Conservation (phyloP, 2,113 vertebrate genomes). For the Cebidichthys violaceus region DNA sequence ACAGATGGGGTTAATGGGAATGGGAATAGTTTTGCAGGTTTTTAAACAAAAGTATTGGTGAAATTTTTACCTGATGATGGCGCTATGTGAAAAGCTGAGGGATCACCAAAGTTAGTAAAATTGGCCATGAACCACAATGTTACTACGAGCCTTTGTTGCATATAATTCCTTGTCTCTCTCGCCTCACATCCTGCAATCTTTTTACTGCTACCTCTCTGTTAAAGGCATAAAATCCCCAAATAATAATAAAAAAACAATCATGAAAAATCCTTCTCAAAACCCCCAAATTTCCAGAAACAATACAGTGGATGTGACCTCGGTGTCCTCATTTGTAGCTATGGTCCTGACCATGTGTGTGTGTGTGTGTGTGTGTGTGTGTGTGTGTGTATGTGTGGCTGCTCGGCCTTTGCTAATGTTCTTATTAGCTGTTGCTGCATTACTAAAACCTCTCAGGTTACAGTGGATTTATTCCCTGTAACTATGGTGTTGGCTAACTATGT, state of each 20-base stretch:
- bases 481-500: conserved; percentile 60
- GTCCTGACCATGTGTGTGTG: not conserved
- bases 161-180: not conserved
- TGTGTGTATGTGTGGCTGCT: not conserved
- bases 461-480: conserved; percentile 57
- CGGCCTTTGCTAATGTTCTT: not conserved
- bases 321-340: not conserved
- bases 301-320: not conserved
- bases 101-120: not conserved
- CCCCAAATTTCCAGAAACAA: not conserved
- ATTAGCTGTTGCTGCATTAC: not conserved
- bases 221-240: not conserved
- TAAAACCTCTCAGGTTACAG: conserved; percentile 46
- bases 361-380: not conserved
- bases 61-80: not conserved
- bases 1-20: not conserved
- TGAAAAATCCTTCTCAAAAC: not conserved
- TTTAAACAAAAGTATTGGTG: not conserved
- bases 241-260: not conserved
- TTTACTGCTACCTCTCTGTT: not conserved
- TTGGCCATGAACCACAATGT: not conserved
- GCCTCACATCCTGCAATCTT: not conserved
- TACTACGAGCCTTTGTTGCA: not conserved
- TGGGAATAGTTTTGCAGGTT: not conserved
- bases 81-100: not conserved